phyloP scores from a whole-genome alignment of 2,113 vertebrate genomes.

The Nerophis lumbriciformis region DNA sequence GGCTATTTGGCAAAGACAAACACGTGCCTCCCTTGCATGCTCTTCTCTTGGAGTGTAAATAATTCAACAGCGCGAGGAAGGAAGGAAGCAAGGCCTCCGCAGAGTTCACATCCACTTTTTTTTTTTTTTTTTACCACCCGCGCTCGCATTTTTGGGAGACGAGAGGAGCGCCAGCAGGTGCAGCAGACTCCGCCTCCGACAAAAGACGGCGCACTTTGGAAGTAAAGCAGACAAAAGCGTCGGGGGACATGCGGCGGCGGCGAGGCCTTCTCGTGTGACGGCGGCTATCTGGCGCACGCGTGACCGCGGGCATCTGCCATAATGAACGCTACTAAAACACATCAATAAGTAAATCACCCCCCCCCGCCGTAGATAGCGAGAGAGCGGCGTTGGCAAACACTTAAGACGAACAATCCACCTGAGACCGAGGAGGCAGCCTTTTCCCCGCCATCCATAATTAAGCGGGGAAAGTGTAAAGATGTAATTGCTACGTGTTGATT shows the following conservation, averaged over 20 bases:
- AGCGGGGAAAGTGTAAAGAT: conserved; percentile 73
- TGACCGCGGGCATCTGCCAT: conserved; percentile 79
- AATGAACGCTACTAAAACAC: conserved; percentile 70
- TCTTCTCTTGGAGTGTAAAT: conserved; percentile 72
- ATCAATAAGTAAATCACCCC: conserved; percentile 77
- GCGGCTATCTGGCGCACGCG: conserved; percentile 51
- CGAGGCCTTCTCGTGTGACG: conserved; percentile 37
- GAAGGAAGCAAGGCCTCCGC: conserved; percentile 60
- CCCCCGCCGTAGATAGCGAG: conserved; percentile 50
- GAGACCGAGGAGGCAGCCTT: conserved; percentile 56
- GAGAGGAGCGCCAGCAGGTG: conserved; percentile 55
- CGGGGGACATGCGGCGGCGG: conserved; percentile 63
- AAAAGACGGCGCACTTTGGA: conserved; percentile 58
- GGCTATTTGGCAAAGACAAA: conserved; percentile 65
- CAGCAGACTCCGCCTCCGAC: conserved; percentile 55
- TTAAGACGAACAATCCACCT: conserved; percentile 72
- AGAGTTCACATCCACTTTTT: conserved; percentile 68
- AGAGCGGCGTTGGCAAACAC: conserved; percentile 60
- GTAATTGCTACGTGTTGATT: conserved; percentile 73
- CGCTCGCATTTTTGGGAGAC: conserved; percentile 54
- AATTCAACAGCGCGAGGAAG: conserved; percentile 69
- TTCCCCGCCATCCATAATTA: conserved; percentile 69
- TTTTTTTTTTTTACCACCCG: conserved; percentile 42
- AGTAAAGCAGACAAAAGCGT: conserved; percentile 26
- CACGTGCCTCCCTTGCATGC: conserved; percentile 46